phyloP scores from a whole-genome alignment of 2,113 vertebrate species.

The Climacteris rufus region DNA sequence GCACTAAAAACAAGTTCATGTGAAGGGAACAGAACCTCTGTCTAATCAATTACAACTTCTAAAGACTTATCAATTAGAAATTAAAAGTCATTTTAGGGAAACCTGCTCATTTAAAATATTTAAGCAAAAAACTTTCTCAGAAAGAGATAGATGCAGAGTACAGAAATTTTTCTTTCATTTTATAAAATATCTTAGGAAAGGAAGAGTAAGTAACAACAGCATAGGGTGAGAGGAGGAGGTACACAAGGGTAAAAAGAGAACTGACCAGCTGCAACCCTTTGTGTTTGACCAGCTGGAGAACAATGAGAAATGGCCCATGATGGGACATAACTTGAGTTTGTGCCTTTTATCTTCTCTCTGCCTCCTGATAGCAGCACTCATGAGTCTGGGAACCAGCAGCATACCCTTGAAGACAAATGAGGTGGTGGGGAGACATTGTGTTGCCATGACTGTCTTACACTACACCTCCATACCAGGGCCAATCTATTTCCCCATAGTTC shows the following conservation, averaged over 20 bases:
- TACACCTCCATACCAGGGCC: neutral
- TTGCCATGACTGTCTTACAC: neutral
- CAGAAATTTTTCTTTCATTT: neutral
- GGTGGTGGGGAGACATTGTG: neutral
- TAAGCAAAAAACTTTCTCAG: neutral
- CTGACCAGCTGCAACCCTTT: neutral
- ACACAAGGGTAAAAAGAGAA: neutral
- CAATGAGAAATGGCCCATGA: neutral
- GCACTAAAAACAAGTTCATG: neutral
- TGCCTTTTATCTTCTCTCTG: neutral
- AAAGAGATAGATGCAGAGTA: neutral
- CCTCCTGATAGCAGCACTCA: neutral
- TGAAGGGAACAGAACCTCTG: neutral
- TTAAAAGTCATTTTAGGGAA: neutral
- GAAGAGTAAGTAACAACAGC: neutral
- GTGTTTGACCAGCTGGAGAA: neutral
- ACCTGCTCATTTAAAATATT: neutral
- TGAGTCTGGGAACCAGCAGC: neutral
- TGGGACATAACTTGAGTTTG: neutral
- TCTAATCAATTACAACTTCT: neutral
- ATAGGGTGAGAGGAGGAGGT: neutral
- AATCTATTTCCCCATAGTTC: neutral
- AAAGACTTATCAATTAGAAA: neutral
- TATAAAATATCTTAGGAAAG: neutral
- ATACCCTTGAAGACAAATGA: neutral